Evolutionary conservation across 2,888 invertebrate genomes (phyloP).

Genomic region (Baronia brevicornis): DNA sequence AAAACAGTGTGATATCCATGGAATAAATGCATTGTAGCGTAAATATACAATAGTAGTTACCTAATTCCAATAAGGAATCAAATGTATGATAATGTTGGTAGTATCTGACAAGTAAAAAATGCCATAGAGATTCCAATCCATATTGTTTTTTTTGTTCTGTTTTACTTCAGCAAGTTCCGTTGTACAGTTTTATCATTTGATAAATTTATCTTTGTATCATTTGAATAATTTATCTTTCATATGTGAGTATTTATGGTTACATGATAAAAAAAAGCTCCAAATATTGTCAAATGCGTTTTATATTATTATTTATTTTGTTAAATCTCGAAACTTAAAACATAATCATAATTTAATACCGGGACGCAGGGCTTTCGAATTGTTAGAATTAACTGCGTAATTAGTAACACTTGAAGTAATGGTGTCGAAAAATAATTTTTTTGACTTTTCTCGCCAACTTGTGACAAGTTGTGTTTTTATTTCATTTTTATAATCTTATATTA

Average conservation of each 20-base stretch:
- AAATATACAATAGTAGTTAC: conserved; percentile 48
- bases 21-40: conserved; percentile 33
- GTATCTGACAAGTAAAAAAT: conserved; percentile 17
- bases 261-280: too few species aligned
- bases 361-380: conserved; percentile 19
- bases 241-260: too few species aligned
- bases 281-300: too few species aligned
- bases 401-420: conserved; percentile 14
- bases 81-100: conserved; percentile 25
- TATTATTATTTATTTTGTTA: conserved; percentile 10
- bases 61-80: conserved; percentile 34
- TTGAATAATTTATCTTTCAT: too few species aligned
- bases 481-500: too few species aligned
- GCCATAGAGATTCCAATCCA: conserved; percentile 14
- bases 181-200: too few species aligned
- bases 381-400: conserved; percentile 15
- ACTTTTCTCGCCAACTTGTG: too few species aligned
- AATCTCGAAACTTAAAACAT: conserved; percentile 1
- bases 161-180: too few species aligned
- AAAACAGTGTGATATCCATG: conserved; percentile 51
- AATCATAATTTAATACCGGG: conserved; percentile 14
- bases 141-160: neutral
- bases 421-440: conserved; percentile 10
- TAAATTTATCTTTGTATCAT: too few species aligned
- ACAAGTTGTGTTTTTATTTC: too few species aligned